These are phyloP conservation scores for Pentalonia nigronervosa DNA, from an alignment of 1,140 invertebrate species.

Conservation along the genomic window DNA sequence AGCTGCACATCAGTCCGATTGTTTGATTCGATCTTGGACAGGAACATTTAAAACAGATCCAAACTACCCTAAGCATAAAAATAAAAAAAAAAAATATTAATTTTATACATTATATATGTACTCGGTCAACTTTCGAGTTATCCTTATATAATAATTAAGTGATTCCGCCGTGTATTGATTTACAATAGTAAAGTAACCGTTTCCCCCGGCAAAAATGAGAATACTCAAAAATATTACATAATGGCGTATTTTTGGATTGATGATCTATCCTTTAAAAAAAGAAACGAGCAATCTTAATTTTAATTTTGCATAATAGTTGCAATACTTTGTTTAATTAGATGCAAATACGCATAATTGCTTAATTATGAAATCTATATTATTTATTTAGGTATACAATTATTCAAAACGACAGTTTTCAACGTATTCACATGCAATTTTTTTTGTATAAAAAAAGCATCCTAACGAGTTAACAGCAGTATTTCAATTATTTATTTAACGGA, in stretches of 20 bases:
- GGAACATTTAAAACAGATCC: conserved; percentile 53
- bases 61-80: conserved; percentile 15
- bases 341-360: background rate
- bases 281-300: background rate
- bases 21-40: conserved; percentile 47
- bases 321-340: background rate
- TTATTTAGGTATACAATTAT: background rate
- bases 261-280: background rate
- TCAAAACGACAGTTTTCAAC: background rate
- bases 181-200: background rate
- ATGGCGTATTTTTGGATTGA: background rate
- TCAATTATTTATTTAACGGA: background rate
- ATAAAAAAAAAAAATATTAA: background rate
- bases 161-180: background rate
- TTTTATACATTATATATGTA: background rate
- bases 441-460: background rate
- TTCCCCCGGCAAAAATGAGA: background rate
- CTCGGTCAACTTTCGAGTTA: background rate
- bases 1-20: conserved; percentile 81
- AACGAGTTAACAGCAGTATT: background rate
- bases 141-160: background rate
- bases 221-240: background rate
- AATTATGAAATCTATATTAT: background rate
- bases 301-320: background rate
- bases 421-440: background rate